A percentile compares a stretch with the other conserved stretches of the same genome.
Evolutionary conservation across 2,113 vertebrate species (phyloP).

Genomic region (Labeo catla): DNA sequence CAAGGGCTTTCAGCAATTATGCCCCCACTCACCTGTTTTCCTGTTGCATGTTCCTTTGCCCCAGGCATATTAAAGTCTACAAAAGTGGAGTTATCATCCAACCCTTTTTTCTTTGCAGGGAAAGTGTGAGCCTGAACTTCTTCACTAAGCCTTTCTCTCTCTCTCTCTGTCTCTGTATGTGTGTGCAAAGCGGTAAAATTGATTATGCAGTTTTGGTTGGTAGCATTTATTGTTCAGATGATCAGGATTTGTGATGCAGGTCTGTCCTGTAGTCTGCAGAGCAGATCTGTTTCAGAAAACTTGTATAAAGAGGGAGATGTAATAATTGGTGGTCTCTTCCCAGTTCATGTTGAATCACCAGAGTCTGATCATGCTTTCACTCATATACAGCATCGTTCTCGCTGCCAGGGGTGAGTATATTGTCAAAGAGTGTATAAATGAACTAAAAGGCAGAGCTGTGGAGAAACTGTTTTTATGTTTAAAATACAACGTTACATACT

Average conservation of each 20-base stretch:
- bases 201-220: slow-evolving; percentile 46
- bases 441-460: not conserved
- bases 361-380: slow-evolving; percentile 59
- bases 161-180: not conserved
- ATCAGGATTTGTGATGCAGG: slow-evolving; percentile 27
- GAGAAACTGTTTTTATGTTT: not conserved
- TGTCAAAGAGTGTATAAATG: not conserved
- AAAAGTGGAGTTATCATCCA: slow-evolving; percentile 48
- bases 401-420: slow-evolving; percentile 57
- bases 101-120: slow-evolving; percentile 34
- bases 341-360: slow-evolving; percentile 60
- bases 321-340: slow-evolving; percentile 65
- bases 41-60: slow-evolving; percentile 46
- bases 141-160: not conserved
- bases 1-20: slow-evolving; percentile 51
- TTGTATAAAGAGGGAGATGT: slow-evolving; percentile 63
- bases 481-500: not conserved
- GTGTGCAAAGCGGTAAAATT: slow-evolving; percentile 40
- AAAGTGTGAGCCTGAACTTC: not conserved
- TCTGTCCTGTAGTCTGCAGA: slow-evolving; percentile 56
- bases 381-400: slow-evolving; percentile 21
- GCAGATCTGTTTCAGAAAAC: slow-evolving; percentile 58
- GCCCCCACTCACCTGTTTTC: slow-evolving; percentile 13
- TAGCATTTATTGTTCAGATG: slow-evolving; percentile 44
- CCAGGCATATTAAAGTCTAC: slow-evolving; percentile 53